Evolutionary conservation across 1,140 invertebrate species (phyloP).

Genomic region (Thaumetopoea pityocampa): DNA sequence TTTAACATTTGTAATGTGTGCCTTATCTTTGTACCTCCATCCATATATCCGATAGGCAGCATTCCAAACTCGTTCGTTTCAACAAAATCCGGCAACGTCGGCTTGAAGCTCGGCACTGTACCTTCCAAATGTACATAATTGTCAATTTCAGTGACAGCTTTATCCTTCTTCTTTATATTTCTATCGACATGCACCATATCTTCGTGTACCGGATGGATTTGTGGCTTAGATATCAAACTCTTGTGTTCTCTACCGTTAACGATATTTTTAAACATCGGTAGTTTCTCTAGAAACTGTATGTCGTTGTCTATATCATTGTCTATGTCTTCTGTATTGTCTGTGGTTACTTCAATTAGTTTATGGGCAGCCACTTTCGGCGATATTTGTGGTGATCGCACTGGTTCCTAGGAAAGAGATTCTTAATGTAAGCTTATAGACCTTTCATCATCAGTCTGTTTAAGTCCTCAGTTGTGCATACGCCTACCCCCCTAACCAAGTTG

Average conservation of each 20-base stretch:
- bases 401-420: no score
- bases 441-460: no score
- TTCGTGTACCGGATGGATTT: constrained; percentile 58
- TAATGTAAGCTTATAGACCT: no score
- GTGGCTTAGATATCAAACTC: constrained; percentile 44
- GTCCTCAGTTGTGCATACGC: no score
- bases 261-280: constrained; percentile 58
- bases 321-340: constrained; percentile 7
- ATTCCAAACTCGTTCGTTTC: neutral
- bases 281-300: constrained; percentile 44
- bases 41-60: constrained; percentile 3
- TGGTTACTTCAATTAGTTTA: no score
- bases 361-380: no score
- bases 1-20: no score
- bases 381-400: no score
- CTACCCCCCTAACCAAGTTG: no score
- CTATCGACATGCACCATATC: constrained; percentile 43
- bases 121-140: constrained; percentile 27
- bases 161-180: constrained; percentile 64
- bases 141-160: constrained; percentile 17
- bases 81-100: constrained; percentile 15
- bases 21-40: no score
- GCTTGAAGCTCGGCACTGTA: constrained; percentile 53
- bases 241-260: constrained; percentile 44
- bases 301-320: constrained; percentile 35